Evolutionary conservation across 2,113 vertebrate genomes (phyloP).

Genomic region (Bostrychus sinensis): DNA sequence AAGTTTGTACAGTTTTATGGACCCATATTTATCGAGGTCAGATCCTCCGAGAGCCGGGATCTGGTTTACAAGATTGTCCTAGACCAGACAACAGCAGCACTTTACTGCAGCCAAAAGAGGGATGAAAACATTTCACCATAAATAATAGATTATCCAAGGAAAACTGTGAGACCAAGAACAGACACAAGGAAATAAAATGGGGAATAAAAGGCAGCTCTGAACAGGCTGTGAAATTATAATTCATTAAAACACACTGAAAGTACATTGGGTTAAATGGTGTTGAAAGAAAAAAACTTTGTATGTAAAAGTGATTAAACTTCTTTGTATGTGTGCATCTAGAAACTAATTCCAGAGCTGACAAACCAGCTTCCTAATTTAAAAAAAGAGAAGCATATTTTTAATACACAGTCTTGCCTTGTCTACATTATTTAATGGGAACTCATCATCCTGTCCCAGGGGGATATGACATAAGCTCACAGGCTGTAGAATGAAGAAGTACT

Average conservation of each 20-base stretch:
- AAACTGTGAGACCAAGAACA: slow-evolving; percentile 4
- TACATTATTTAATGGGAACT: too few relatives aligned
- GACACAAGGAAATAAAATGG: neutral
- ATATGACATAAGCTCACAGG: too few relatives aligned
- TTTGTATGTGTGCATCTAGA: too few relatives aligned
- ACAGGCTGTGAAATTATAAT: neutral
- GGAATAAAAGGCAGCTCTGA: slow-evolving; percentile 9
- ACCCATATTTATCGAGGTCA: slow-evolving; percentile 51
- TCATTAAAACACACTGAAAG: neutral
- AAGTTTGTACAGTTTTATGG: slow-evolving; percentile 5
- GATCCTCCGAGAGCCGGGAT: slow-evolving; percentile 35
- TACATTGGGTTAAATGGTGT: neutral
- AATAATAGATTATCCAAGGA: slow-evolving; percentile 49
- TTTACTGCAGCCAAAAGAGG: slow-evolving; percentile 27
- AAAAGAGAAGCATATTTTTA: too few relatives aligned
- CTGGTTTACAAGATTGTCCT: slow-evolving; percentile 27
- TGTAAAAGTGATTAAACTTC: too few relatives aligned
- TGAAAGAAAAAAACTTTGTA: too few relatives aligned
- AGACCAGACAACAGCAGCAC: slow-evolving; percentile 35
- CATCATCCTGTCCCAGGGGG: too few relatives aligned
- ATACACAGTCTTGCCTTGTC: too few relatives aligned
- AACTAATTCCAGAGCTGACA: too few relatives aligned
- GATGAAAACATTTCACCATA: slow-evolving; percentile 47
- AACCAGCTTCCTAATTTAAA: too few relatives aligned
- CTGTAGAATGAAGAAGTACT: too few relatives aligned